Evolutionary conservation across 1,140 invertebrate species (phyloP).

Genomic region (Listronotus bonariensis): DNA sequence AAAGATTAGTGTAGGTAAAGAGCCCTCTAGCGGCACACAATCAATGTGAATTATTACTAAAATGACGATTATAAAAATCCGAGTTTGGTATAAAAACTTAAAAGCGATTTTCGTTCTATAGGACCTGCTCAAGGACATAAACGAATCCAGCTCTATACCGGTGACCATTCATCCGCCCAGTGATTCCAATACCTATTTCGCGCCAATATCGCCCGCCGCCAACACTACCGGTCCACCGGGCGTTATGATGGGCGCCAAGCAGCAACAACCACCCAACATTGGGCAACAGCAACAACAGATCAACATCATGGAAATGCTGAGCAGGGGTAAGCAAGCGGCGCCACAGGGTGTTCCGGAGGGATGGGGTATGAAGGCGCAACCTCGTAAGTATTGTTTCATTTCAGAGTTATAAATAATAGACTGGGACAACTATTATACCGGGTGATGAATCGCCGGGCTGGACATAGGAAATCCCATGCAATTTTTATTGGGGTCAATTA

Average conservation of each 20-base stretch:
- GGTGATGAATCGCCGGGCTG: too few species aligned
- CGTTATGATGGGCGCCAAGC: constrained; percentile 12
- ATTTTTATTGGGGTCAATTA: too few species aligned
- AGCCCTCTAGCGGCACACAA: too few species aligned
- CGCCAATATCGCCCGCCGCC: constrained; percentile 67
- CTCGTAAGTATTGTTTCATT: constrained; percentile 21
- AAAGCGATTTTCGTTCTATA: too few species aligned
- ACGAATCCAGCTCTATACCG: constrained; percentile 55
- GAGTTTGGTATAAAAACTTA: too few species aligned
- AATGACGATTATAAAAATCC: too few species aligned
- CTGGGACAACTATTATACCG: too few species aligned
- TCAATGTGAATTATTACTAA: too few species aligned
- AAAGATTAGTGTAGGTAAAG: too few species aligned
- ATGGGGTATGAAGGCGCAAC: constrained; percentile 16
- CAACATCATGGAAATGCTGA: constrained; percentile 61
- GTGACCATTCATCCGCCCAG: constrained; percentile 58
- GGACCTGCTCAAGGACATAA: constrained; percentile 50
- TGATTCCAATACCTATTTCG: constrained; percentile 65
- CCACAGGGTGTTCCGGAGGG: constrained; percentile 15
- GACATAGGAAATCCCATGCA: too few species aligned
- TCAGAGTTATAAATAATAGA: too few species aligned
- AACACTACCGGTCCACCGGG: constrained; percentile 43
- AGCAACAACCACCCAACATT: constrained; percentile 11
- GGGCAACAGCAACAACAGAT: constrained; percentile 37
- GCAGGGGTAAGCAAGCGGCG: constrained; percentile 16